These are phyloP conservation scores for Lateolabrax maculatus DNA, from an alignment of 2,797 vertebrate species.

Conservation along the genomic window DNA sequence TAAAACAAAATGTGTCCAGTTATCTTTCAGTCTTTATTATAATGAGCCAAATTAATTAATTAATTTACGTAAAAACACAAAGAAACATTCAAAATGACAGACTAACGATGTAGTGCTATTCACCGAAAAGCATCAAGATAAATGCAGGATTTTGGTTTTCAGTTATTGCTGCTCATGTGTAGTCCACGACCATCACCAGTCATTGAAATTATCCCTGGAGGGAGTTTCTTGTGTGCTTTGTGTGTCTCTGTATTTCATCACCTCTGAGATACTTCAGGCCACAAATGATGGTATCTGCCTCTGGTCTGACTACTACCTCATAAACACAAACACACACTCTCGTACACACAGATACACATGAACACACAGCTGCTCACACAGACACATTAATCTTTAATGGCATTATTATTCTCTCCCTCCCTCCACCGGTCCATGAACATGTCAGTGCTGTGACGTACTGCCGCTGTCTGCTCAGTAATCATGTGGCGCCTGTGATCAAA, in stretches of 20 bases:
- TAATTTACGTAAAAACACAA: background rate
- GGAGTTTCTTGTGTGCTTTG: constrained; percentile 35
- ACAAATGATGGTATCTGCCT: constrained; percentile 46
- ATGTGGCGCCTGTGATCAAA: constrained; percentile 37
- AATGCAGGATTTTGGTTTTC: constrained; percentile 19
- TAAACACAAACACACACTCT: constrained; percentile 20
- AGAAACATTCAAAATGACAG: background rate
- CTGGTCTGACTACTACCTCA: constrained; percentile 34
- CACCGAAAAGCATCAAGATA: background rate
- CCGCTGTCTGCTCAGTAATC: constrained; percentile 50
- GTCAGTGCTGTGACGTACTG: constrained; percentile 42
- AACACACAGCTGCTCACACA: constrained; percentile 36
- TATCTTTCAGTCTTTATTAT: background rate
- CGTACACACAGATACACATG: constrained; percentile 6
- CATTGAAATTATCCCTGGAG: constrained; percentile 50
- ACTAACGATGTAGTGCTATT: background rate
- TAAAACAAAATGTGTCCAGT: background rate
- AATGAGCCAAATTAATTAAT: background rate
- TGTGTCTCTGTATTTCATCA: constrained; percentile 65
- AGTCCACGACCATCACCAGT: constrained; percentile 28
- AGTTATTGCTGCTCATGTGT: constrained; percentile 31
- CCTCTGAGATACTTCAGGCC: constrained; percentile 53
- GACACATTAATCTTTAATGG: constrained; percentile 58
- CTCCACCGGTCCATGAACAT: constrained; percentile 26
- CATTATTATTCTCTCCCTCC: constrained; percentile 49